Evolutionary conservation across 2,113 vertebrate genomes (phyloP).

Genomic region (Stercorarius parasiticus): DNA sequence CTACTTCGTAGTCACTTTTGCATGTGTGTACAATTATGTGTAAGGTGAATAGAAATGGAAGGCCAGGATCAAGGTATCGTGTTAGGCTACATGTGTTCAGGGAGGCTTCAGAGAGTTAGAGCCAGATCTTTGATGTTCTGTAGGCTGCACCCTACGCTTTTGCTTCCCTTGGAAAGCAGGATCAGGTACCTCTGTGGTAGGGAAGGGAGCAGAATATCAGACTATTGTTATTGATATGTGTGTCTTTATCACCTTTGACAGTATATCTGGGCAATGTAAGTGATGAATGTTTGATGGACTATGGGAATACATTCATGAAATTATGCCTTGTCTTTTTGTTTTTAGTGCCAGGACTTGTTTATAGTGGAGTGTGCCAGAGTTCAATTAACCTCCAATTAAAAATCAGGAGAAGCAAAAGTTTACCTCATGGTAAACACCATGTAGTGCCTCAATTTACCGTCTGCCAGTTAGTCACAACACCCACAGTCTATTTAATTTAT

Average conservation of each 20-base stretch:
- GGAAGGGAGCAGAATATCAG: background rate
- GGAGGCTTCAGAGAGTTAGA: background rate
- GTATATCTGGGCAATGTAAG: background rate
- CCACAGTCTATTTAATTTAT: background rate
- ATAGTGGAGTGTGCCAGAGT: background rate
- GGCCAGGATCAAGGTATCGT: background rate
- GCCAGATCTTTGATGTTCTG: background rate
- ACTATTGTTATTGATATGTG: background rate
- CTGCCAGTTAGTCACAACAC: conserved; percentile 2
- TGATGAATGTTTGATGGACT: background rate
- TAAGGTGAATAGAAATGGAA: background rate
- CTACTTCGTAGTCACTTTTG: background rate
- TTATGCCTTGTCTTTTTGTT: background rate
- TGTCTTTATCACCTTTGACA: background rate
- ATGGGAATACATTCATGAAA: background rate
- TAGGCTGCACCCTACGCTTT: rapidly evolving
- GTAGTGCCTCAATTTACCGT: background rate
- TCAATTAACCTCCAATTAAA: conserved; percentile 14
- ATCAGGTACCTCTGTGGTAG: background rate
- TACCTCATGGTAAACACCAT: background rate
- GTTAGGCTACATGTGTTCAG: background rate
- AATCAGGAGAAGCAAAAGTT: background rate
- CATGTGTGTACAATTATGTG: background rate
- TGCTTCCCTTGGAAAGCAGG: background rate
- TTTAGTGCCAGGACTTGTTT: background rate